These are phyloP conservation scores for Hapalemur alaotrensis DNA, from an alignment of 2,797 vertebrate species.

Conservation along the genomic window DNA sequence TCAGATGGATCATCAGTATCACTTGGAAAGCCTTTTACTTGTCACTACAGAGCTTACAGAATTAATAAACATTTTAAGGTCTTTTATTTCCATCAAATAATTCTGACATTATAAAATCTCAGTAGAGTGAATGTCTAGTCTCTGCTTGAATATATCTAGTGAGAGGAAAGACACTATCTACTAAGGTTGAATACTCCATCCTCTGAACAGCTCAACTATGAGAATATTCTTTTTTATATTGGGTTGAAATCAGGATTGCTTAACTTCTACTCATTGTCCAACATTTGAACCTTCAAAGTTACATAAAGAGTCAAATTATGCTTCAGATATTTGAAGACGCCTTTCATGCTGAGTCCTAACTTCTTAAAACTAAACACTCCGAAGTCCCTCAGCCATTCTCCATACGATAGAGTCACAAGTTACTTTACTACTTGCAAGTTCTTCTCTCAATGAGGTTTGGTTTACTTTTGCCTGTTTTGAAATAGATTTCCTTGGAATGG, in stretches of 20 bases:
- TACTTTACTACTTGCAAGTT: neutral
- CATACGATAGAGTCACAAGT: neutral
- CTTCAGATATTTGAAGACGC: neutral
- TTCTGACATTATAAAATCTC: neutral
- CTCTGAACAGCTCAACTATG: neutral
- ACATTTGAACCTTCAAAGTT: conserved; percentile 20
- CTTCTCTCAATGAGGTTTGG: conserved; percentile 10
- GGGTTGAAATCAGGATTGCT: conserved; percentile 1
- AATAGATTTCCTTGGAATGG: neutral
- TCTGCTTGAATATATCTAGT: neutral
- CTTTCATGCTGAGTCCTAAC: neutral
- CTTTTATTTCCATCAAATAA: conserved; percentile 24
- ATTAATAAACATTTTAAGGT: conserved; percentile 9
- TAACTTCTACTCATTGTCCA: neutral
- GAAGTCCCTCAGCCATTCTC: neutral
- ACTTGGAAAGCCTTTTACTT: conserved; percentile 25
- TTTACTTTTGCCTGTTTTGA: neutral
- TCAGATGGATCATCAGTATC: neutral
- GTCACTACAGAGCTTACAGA: neutral
- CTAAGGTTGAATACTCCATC: neutral
- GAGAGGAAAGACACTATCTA: neutral
- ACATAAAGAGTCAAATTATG: neutral
- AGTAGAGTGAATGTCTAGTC: neutral
- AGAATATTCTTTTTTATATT: neutral
- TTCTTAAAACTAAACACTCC: conserved; percentile 2